Evolutionary conservation across 1,140 invertebrate genomes (phyloP), one percentile per base, ranked within the genome.

Genomic region (Neodiprion fabricii): DNA sequence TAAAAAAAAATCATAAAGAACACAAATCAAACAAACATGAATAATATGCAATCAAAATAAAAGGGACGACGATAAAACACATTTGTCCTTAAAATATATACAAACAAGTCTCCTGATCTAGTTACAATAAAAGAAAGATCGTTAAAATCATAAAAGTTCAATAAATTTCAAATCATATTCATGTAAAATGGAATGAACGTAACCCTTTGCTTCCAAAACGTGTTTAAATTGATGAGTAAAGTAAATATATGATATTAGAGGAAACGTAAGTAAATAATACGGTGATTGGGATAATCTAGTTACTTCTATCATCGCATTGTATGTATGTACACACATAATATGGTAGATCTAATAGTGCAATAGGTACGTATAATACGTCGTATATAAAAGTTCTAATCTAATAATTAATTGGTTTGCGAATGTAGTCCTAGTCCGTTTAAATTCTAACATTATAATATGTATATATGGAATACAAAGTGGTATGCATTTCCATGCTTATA

Each of bases 221-320:
- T 80, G 77, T 87, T 85, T 73, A 86, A 85, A 83, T 79, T 74
- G 75, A 85, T 86, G 76, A 86, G 86, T 84, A 72, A 75, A 85
- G 83, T 87, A 86, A 85, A 87, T 85, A 79, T 83, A 85, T 82
- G 83, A 85, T 86, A 86, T 40, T 40, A 61, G 8, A 40, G 53
- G n/a, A 17, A 17, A 61, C 3, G n/a, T 61, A 61, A 61, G n/a
- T 61, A 14, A 61, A 61, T 7, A 61, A 61, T 61, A 61, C 9
- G n/a, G 53, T 61, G 53, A 61, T 17, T 9, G n/a, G 53, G 53
- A 17, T 61, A 9, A 61, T 5, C 11, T 61, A 61, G 53, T 61
- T 61, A 61, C 53, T 7, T 61, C 53, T 61, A 61, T 61, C 53
- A 61, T 61, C 28, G 28, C 28, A 40, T 40, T 40, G 28, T 40